Percentiles rank a stretch among this genome's conserved stretches.
Conservation (phyloP, 1,140 invertebrate genomes). For the Lepidotrigona ventralis region DNA sequence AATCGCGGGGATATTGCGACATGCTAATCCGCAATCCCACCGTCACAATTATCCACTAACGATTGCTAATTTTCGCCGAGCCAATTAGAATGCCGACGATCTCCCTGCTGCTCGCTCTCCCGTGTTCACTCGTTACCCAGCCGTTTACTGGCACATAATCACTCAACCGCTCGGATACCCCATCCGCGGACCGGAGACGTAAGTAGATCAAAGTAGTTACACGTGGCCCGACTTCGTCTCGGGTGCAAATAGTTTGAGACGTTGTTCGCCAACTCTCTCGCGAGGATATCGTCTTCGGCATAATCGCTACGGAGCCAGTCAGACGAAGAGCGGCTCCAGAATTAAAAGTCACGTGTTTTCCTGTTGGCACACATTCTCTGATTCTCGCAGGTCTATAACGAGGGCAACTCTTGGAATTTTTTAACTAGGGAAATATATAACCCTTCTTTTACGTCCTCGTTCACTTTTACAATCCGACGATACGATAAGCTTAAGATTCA, state of each 20-base stretch:
- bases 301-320: neutral
- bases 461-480: neutral
- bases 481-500: neutral
- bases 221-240: neutral
- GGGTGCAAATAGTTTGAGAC: neutral
- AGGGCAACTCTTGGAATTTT: too few species aligned
- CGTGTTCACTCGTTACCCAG: neutral
- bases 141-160: neutral
- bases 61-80: slow-evolving; percentile 58
- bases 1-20: slow-evolving; percentile 1
- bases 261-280: slow-evolving; percentile 13
- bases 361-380: too few species aligned
- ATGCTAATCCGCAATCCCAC: slow-evolving; percentile 48
- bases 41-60: slow-evolving; percentile 53
- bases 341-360: neutral
- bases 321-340: neutral
- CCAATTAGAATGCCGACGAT: slow-evolving; percentile 60
- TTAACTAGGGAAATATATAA: neutral
- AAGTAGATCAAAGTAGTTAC: slow-evolving; percentile 48
- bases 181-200: slow-evolving; percentile 12
- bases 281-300: slow-evolving; percentile 18
- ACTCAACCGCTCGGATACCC: slow-evolving; percentile 16
- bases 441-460: neutral
- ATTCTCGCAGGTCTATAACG: too few species aligned
- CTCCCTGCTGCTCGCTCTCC: neutral